These are phyloP conservation scores for Pyrochroa serraticornis DNA, from an alignment of 2,888 invertebrate species.

Conservation along the genomic window DNA sequence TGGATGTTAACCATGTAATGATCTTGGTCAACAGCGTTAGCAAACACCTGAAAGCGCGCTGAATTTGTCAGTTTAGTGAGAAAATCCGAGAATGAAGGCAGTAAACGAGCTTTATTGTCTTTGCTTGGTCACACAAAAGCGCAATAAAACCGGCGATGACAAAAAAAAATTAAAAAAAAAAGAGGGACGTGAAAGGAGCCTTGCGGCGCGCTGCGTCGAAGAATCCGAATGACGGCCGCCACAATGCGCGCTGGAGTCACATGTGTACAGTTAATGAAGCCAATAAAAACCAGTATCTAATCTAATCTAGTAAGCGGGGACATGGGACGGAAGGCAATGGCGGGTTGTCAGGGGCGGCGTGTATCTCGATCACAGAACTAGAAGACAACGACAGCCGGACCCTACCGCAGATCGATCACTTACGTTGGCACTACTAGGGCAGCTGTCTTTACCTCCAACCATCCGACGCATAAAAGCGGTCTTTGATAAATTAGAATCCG, in stretches of 20 bases:
- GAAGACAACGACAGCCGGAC: no score
- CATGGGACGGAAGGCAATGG: not conserved
- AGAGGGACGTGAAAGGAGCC: not conserved
- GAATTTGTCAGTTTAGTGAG: slow-evolving; percentile 36
- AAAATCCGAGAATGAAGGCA: slow-evolving; percentile 18
- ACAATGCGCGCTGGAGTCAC: not conserved
- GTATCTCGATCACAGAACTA: no score
- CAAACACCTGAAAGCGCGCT: slow-evolving; percentile 29
- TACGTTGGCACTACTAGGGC: no score
- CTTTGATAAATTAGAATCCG: no score
- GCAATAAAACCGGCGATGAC: no score
- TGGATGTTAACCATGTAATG: slow-evolving; percentile 42
- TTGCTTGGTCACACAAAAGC: slow-evolving; percentile 5
- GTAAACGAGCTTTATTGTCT: slow-evolving; percentile 28
- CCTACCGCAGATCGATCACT: no score
- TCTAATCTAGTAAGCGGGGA: slow-evolving; percentile 29
- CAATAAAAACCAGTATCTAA: slow-evolving; percentile 39
- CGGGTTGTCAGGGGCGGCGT: no score
- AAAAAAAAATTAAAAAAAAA: not conserved
- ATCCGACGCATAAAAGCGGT: no score
- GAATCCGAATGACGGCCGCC: no score
- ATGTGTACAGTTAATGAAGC: slow-evolving; percentile 32
- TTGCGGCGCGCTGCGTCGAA: no score
- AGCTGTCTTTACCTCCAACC: no score
- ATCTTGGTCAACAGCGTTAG: slow-evolving; percentile 36